phyloP scores from a whole-genome alignment of 2,113 vertebrate species.

The Pygoscelis antarcticus region DNA sequence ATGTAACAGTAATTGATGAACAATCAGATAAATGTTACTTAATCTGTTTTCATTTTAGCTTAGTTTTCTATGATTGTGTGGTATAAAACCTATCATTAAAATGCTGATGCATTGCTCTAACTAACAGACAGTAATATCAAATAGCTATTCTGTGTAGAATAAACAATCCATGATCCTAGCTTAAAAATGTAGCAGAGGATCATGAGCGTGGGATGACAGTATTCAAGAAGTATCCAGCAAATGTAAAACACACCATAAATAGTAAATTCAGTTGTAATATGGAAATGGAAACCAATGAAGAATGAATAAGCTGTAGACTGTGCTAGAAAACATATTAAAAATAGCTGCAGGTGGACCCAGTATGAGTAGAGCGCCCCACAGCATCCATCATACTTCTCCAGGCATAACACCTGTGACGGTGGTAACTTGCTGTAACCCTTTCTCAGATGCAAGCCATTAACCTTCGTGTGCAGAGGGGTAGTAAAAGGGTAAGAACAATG shows the following conservation, averaged over 20 bases:
- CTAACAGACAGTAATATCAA: neutral
- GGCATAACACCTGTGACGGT: neutral
- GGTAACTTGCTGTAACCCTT: neutral
- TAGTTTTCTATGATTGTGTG: neutral
- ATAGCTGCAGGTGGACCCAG: neutral
- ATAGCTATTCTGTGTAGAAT: neutral
- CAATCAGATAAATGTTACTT: neutral
- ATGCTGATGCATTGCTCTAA: neutral
- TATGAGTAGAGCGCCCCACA: neutral
- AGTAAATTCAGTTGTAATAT: neutral
- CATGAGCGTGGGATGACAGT: fast-evolving
- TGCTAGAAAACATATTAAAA: neutral
- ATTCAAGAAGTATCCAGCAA: neutral
- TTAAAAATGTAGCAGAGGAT: neutral
- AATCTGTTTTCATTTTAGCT: neutral
- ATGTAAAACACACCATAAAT: neutral
- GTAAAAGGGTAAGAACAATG: neutral
- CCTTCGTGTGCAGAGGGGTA: neutral
- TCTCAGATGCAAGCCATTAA: neutral
- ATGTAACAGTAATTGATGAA: neutral
- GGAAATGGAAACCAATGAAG: neutral
- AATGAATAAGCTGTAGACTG: neutral
- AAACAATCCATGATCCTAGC: neutral
- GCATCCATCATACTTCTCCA: neutral
- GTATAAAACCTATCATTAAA: neutral